Evolutionary conservation across 2,797 vertebrate genomes (phyloP).

Genomic region (Hylomyscus alleni): DNA sequence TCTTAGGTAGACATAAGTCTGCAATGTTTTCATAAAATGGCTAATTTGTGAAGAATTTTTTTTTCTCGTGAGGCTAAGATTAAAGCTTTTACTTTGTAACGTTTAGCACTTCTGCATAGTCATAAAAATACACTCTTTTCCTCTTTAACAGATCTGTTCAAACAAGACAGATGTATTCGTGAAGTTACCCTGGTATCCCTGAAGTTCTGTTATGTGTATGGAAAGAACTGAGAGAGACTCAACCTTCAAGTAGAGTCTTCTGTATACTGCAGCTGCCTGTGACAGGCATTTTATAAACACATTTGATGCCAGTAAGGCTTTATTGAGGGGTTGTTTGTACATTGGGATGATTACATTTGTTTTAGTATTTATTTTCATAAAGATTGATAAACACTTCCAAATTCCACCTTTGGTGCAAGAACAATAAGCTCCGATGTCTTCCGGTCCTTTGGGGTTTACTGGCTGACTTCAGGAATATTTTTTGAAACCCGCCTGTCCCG

Average conservation of each 20-base stretch:
- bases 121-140: neutral
- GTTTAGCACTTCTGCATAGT: constrained; percentile 2
- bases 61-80: neutral
- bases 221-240: neutral
- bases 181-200: neutral
- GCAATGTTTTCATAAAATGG: neutral
- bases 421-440: neutral
- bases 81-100: constrained; percentile 43
- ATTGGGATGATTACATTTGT: neutral
- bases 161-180: neutral
- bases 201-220: neutral
- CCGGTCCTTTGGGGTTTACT: neutral
- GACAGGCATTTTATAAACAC: constrained; percentile 10
- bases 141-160: neutral
- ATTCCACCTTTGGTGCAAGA: neutral
- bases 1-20: neutral
- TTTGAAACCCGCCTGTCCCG: neutral
- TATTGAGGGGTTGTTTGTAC: neutral
- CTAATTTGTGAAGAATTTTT: neutral
- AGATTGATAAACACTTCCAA: neutral
- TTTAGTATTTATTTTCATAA: constrained; percentile 17
- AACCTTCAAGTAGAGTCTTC: neutral
- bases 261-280: neutral
- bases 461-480: neutral
- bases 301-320: neutral